Evolutionary conservation across 2,888 invertebrate genomes (phyloP).

Genomic region (Phortica okadai): DNA sequence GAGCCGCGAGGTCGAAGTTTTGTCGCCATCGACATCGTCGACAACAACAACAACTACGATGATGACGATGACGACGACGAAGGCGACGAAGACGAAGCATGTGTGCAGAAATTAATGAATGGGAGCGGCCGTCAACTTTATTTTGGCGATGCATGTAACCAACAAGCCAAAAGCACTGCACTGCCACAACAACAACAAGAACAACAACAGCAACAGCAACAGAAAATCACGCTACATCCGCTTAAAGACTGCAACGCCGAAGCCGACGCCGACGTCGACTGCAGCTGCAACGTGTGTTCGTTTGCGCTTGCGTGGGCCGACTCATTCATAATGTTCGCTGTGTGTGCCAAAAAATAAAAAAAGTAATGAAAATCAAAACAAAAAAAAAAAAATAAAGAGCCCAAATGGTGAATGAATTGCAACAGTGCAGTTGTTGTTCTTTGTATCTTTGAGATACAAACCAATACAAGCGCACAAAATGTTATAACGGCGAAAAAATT

Average conservation of each 20-base stretch:
- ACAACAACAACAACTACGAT: not conserved
- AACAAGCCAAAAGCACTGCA: conserved; percentile 21
- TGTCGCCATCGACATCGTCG: not conserved
- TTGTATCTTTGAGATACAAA: conserved; percentile 60
- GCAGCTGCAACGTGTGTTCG: not conserved
- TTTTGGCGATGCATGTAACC: conserved; percentile 64
- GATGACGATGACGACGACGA: not conserved
- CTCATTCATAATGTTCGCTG: conserved; percentile 58
- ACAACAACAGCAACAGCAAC: conserved; percentile 41
- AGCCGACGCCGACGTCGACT: not conserved
- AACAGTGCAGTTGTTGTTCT: not conserved
- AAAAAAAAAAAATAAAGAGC: not conserved
- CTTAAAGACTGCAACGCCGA: conserved; percentile 19
- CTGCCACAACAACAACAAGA: conserved; percentile 39
- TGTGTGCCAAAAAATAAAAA: conserved; percentile 24
- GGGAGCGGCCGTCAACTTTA: conserved; percentile 55
- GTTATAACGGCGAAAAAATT: conserved; percentile 7
- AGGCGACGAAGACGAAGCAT: not conserved
- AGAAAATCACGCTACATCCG: conserved; percentile 36
- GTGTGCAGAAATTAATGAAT: conserved; percentile 53
- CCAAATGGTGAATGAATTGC: conserved; percentile 31
- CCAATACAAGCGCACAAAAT: not conserved
- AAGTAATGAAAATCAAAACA: not conserved
- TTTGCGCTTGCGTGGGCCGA: conserved; percentile 39
- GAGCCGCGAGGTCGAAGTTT: not conserved